phyloP scores from a whole-genome alignment of 2,888 invertebrate species.

The Chymomyza caudatula region DNA sequence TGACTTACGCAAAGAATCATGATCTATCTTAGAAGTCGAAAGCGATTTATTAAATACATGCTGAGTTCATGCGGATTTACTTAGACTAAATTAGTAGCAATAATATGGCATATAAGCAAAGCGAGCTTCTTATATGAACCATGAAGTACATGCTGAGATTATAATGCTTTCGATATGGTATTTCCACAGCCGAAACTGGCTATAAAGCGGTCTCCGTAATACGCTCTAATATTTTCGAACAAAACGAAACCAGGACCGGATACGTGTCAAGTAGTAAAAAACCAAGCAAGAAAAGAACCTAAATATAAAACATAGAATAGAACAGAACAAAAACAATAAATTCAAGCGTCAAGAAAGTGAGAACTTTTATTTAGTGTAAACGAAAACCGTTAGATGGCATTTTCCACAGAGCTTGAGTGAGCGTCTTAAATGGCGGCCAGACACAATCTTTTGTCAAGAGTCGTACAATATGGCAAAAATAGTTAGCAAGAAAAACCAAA shows the following conservation, averaged over 20 bases:
- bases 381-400: conserved; percentile 71
- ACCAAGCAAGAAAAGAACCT: conserved; percentile 33
- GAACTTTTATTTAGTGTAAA: conserved; percentile 73
- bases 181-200: neutral
- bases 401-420: no score
- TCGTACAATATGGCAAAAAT: neutral
- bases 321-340: conserved; percentile 23
- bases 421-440: neutral
- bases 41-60: no score
- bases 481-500: neutral
- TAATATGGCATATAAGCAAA: no score
- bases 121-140: neutral
- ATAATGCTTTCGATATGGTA: no score
- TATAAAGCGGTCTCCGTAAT: neutral
- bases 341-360: conserved; percentile 64
- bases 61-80: no score
- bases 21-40: no score
- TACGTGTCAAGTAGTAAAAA: conserved; percentile 54
- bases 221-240: neutral
- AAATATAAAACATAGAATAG: no score
- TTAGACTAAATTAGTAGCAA: no score
- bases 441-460: neutral
- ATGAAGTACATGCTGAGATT: neutral
- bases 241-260: conserved; percentile 46
- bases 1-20: no score